Percentiles rank a stretch among this genome's conserved stretches.
Evolutionary conservation across 2,888 invertebrate species (phyloP).

Genomic region (Catocala fraxini): DNA sequence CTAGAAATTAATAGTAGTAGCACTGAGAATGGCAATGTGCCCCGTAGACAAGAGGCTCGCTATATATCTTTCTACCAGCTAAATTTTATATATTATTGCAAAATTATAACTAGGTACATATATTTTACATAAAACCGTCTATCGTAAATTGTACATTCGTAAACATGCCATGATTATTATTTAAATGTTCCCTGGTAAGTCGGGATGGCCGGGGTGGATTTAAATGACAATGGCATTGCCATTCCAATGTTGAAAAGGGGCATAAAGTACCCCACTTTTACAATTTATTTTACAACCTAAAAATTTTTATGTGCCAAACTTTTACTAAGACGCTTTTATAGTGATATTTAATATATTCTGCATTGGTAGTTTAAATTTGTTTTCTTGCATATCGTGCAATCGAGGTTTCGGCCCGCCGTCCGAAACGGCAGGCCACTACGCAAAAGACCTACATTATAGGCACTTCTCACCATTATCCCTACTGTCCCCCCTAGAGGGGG

Average conservation of each 20-base stretch:
- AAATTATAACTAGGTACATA: not conserved
- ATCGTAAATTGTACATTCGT: slow-evolving; percentile 17
- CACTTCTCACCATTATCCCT: no score
- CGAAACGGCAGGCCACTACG: no score
- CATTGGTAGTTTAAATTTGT: not conserved
- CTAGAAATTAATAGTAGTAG: no score
- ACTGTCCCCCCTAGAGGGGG: no score
- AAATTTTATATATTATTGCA: no score
- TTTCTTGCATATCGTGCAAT: not conserved
- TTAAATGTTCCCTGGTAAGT: slow-evolving; percentile 70
- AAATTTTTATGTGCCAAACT: slow-evolving; percentile 46
- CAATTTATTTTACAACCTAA: slow-evolving; percentile 52
- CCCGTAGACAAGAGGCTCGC: no score
- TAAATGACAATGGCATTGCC: slow-evolving; percentile 74
- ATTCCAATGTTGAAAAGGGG: slow-evolving; percentile 49
- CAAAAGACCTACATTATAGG: no score
- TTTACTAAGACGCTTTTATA: slow-evolving; percentile 24
- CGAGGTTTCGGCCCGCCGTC: no score
- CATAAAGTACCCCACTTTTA: slow-evolving; percentile 47
- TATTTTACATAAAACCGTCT: slow-evolving; percentile 15
- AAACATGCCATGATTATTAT: slow-evolving; percentile 65
- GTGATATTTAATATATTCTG: slow-evolving; percentile 12
- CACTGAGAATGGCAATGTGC: no score
- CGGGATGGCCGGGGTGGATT: slow-evolving; percentile 69
- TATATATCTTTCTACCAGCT: no score